A percentile compares a stretch with the other conserved stretches of the same genome.
Evolutionary conservation across 23 tunicate genomes (phyloP).

Genomic region (Diplosoma virens): DNA sequence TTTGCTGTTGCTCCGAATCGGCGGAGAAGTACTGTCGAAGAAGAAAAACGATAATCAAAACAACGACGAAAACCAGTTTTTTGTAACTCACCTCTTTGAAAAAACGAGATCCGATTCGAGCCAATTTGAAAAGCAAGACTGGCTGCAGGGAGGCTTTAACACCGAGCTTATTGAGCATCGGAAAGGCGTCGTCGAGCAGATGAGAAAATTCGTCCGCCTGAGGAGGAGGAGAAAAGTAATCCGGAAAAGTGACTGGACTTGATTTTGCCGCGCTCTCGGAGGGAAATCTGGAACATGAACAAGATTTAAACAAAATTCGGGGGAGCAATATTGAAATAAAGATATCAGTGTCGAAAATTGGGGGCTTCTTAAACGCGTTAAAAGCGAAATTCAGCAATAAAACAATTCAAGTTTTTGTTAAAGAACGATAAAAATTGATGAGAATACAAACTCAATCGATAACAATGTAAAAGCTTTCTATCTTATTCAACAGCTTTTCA

Average conservation of each 20-base stretch:
- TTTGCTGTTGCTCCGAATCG: constrained; percentile 19
- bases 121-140: constrained; percentile 57
- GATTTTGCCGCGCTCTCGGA: constrained; percentile 40
- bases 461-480: no score
- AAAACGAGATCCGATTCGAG: constrained; percentile 54
- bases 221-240: constrained; percentile 33
- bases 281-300: no score
- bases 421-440: no score
- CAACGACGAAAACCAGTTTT: no score
- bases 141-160: constrained; percentile 74
- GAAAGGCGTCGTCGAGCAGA: constrained; percentile 44
- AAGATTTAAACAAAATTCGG: no score
- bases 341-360: no score
- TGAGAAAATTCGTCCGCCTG: constrained; percentile 30
- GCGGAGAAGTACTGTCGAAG: constrained; percentile 54
- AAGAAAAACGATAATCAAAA: constrained; percentile 11
- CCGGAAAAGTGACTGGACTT: constrained; percentile 1
- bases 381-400: no score
- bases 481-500: no score
- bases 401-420: no score
- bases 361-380: no score
- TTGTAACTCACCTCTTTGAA: constrained; percentile 59
- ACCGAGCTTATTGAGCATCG: constrained; percentile 66
- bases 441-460: no score
- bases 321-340: no score